Evolutionary conservation across 2,797 vertebrate species (phyloP), one percentile per base, ranked within the genome.

Genomic region (Coregonus sp.): DNA sequence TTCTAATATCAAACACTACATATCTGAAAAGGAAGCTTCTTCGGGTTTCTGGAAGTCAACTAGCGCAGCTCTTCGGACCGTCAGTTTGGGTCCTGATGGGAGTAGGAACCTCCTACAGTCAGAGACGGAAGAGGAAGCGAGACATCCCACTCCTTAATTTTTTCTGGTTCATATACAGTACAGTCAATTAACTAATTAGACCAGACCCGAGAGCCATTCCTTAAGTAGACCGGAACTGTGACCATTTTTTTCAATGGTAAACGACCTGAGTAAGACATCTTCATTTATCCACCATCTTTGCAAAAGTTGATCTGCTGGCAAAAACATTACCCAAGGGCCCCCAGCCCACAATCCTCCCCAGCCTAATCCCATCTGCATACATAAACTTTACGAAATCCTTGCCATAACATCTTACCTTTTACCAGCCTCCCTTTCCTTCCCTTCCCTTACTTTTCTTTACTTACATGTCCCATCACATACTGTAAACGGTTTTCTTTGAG

Each of bases 11-110:
- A 61, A 25, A 20, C 59, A 61, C n/a, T 61, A 61, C 59, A 25
- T 61, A 61, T 61, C 59, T 61, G 59, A 61, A 61, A 61, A 61
- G 59, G 20, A 61, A 20, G 59, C 59, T 61, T 61, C 59, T 61
- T 25, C 40, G 9, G 40, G 7, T 47, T 47, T 47, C 40, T 47
- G 9, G 40, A 47, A 11, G 40, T 47, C 7, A 47, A 47, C 7
- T 47, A 61, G 59, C 11, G n/a, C 59, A 61, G 59, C 59, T n/a
- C 59, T 20, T 25, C 25, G 25, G 25, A 25, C 25, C 25, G 20
- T 9, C n/a, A 61, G 20, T 61, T 61, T 61, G 59, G 59, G 20
- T 47, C 7, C 9, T 47, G 40, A 47, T 47, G 7, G 7, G 7
- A 47, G 7, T 47, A 47, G 40, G 7, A 47, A 47, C 1, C 6